phyloP scores from a whole-genome alignment of 1,140 invertebrate genomes.

The Dendrolimus kikuchii region DNA sequence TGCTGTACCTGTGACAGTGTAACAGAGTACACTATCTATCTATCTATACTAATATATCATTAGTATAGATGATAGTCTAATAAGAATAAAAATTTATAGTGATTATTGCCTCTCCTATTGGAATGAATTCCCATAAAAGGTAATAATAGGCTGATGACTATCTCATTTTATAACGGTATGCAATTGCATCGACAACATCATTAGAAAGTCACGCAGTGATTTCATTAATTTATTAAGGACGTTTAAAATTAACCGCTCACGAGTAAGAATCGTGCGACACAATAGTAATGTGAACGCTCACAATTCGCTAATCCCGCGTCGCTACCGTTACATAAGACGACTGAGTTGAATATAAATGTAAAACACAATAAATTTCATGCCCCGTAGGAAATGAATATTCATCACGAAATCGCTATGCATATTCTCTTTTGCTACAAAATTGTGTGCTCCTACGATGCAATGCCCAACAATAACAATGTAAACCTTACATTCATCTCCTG shows the following conservation, averaged over 20 bases:
- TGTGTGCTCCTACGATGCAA: conserved; percentile 44
- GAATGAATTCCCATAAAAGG: too few species aligned
- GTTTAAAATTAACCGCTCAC: conserved; percentile 40
- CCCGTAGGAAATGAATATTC: conserved; percentile 73
- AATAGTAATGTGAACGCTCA: conserved; percentile 55
- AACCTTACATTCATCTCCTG: conserved; percentile 37
- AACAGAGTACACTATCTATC: too few species aligned
- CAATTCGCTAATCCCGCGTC: conserved; percentile 66
- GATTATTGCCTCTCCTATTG: too few species aligned
- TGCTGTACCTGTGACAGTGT: too few species aligned
- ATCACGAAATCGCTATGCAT: conserved; percentile 72
- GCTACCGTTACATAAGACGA: conserved; percentile 70
- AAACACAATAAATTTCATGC: conserved; percentile 73
- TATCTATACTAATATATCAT: too few species aligned
- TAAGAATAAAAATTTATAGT: too few species aligned
- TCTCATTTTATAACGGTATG: conserved; percentile 22
- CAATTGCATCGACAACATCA: conserved; percentile 19
- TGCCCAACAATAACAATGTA: conserved; percentile 27
- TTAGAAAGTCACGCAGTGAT: conserved; percentile 33
- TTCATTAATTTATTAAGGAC: conserved; percentile 42
- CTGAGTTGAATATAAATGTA: conserved; percentile 72
- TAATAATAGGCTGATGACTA: neutral
- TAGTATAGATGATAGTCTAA: too few species aligned
- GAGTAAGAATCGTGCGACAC: conserved; percentile 32
- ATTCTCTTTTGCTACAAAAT: conserved; percentile 65